Base-by-base conservation (phyloP, 2,888 invertebrate species). In the Aphodius sticticus region DNA sequence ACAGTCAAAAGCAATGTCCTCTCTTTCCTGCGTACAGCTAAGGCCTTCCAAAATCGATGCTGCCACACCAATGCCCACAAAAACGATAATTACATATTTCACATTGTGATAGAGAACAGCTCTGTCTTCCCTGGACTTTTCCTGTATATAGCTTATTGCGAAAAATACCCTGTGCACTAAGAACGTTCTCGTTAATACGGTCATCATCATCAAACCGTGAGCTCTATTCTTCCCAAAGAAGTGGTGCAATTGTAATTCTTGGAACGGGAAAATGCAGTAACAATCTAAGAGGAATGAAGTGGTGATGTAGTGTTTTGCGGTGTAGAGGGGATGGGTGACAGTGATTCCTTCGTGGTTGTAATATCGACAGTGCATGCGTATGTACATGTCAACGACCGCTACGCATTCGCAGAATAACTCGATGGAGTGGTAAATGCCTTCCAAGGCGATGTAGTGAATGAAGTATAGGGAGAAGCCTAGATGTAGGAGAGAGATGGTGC, bases 211-310 rank as follows among this genome's bases (percentile, higher is more conserved):
- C 26, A 81, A 0, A 9, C 79, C 38, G 70, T 80, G 77, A 14
- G 77, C 16, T 53, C 16, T 35, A 14, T 79, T 9, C 7, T 6
- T 16, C 15, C 83, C 82, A 69, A 82, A 81, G 12, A 82, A 70
- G 9, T 69, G 36, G 6, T 82, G 74, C 36, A 82, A 70, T n/a
- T 79, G 88, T 2, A 89, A 2, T 0, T 86, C 87, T 76, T 90
- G 89, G 89, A 90, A 91, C 2, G 91, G 91, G 15, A 90, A 88
- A 81, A 89, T 88, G 12, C 88, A 89, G 6, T 91, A 74, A 0
- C 91, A 85, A 83, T 91, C 91, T 15, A 90, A 78, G 15, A 86
- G 69, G 80, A 91, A 91, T 69, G 89, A 86, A 6, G 90, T 88
- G 16, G 15, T 87, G 7, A 91, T 82, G 85, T 91, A 91, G 82